Evolutionary conservation across 2,113 vertebrate genomes (phyloP).

Genomic region (Struthio camelus): DNA sequence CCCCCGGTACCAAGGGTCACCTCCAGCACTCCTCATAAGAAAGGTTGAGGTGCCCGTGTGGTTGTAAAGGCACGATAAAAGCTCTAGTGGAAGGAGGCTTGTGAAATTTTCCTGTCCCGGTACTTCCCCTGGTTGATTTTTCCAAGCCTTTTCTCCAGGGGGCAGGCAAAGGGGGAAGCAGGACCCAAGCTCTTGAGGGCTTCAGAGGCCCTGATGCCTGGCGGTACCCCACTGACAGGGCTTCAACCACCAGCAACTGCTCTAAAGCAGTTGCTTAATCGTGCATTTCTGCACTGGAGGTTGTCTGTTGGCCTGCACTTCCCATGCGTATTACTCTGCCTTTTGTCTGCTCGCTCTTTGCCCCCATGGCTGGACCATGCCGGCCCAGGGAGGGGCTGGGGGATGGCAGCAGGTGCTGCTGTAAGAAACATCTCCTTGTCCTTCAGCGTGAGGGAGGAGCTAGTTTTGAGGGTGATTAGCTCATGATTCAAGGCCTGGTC

Average conservation of each 20-base stretch:
- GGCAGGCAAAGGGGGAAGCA: not conserved
- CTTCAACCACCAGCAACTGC: rapidly evolving
- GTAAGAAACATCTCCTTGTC: not conserved
- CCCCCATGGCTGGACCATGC: not conserved
- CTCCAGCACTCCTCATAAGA: not conserved
- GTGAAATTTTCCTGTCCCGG: not conserved
- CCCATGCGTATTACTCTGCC: rapidly evolving
- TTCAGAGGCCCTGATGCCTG: not conserved
- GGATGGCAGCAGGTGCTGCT: not conserved
- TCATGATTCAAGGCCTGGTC: not conserved
- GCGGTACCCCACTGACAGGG: not conserved
- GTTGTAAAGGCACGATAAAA: not conserved
- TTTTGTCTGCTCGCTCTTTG: not conserved
- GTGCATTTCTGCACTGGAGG: not conserved
- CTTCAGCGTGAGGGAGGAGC: not conserved
- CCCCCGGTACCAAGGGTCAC: not conserved
- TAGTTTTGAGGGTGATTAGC: not conserved
- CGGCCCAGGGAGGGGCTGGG: not conserved
- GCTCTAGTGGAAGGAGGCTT: not conserved
- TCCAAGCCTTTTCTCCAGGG: not conserved
- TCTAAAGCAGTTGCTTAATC: not conserved
- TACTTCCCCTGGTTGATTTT: not conserved
- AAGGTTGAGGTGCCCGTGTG: not conserved
- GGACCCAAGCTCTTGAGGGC: rapidly evolving
- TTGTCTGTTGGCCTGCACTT: not conserved